Base-by-base conservation (phyloP, 1,140 invertebrate species). In the Brachionus paranguensis region DNA sequence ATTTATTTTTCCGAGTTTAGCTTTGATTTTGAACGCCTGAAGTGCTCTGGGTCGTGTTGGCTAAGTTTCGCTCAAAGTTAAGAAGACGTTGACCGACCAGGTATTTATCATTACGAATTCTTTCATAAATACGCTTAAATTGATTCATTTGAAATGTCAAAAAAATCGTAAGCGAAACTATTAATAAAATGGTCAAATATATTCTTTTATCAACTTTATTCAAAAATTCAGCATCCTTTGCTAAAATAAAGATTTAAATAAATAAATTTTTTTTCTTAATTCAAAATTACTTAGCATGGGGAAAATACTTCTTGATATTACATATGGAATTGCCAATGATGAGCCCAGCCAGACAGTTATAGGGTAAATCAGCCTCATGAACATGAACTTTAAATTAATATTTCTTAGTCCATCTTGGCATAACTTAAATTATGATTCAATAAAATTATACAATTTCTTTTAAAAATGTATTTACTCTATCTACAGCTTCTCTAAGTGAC, bases 91-190 rank as follows among this genome's bases (percentile, higher is more conserved):
- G 94, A 0, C 96, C 96, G 2, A 98, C 96, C 29, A 98, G 91
- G 90, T 98, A 92, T 91, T 99, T 99, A 88, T 99, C 97, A 91
- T 99, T 98, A 89, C 97, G 97, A 87, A 99, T 99, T 89, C 98
- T 96, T 88, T 99, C 95, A 88, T 98, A 98, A 0, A 99, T 91
- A 86, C 95, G 94, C 86, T 92, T 93, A 88, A 99, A 96, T 88
- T 99, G 96, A 81, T 93, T 92, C 45, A 96, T 93, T 90, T 96
- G 94, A 86, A 92, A 92, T 78, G 92, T 91, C 65, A 95, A 91
- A 68, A 95, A 91, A 60, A 92, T 91, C 64, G 92, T 90, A 45
- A 94, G 89, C 6, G 94, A 87, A 53, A 92, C 91, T 12, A 94
- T 89, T 27, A 95, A 89, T 60, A 98, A 89, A 33, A 97, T 90